Evolutionary conservation across 2,113 vertebrate species (phyloP).

Genomic region (Rhynchomys soricoides): DNA sequence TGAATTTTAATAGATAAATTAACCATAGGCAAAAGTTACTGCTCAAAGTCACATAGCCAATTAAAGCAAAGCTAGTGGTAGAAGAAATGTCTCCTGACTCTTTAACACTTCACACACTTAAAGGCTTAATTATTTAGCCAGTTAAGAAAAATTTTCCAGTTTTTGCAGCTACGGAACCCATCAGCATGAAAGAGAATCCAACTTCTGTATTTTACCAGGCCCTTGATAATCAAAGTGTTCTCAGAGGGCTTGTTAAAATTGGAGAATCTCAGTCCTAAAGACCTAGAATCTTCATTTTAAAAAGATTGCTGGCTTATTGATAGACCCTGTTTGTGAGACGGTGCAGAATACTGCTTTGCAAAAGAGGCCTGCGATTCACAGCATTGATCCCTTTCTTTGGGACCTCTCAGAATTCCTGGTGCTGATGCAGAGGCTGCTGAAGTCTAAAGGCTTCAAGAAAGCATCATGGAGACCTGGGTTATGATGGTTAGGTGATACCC

Average conservation of each 20-base stretch:
- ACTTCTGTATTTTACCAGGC: neutral
- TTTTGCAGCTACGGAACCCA: neutral
- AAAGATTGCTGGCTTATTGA: constrained; percentile 17
- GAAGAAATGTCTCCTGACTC: constrained; percentile 45
- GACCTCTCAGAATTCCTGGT: constrained; percentile 42
- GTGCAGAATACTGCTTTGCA: neutral
- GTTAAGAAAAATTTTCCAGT: constrained; percentile 48
- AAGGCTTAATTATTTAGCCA: constrained; percentile 68
- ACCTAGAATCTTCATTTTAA: neutral
- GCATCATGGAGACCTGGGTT: neutral
- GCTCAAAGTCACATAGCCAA: constrained; percentile 24
- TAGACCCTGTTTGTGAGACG: neutral
- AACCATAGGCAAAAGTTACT: constrained; percentile 16
- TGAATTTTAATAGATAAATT: constrained; percentile 56
- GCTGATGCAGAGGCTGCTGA: neutral
- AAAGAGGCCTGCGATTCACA: constrained; percentile 34
- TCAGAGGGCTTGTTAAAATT: constrained; percentile 19
- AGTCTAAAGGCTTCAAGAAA: constrained; percentile 48
- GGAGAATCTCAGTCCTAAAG: neutral
- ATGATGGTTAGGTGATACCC: constrained; percentile 40
- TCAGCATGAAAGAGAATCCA: constrained; percentile 26
- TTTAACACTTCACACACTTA: constrained; percentile 27
- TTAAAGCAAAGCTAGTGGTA: constrained; percentile 41
- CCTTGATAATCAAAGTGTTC: constrained; percentile 5
- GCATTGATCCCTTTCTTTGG: constrained; percentile 36